phyloP scores from a whole-genome alignment of 2,113 vertebrate genomes.

The Cyrtonyx montezumae region DNA sequence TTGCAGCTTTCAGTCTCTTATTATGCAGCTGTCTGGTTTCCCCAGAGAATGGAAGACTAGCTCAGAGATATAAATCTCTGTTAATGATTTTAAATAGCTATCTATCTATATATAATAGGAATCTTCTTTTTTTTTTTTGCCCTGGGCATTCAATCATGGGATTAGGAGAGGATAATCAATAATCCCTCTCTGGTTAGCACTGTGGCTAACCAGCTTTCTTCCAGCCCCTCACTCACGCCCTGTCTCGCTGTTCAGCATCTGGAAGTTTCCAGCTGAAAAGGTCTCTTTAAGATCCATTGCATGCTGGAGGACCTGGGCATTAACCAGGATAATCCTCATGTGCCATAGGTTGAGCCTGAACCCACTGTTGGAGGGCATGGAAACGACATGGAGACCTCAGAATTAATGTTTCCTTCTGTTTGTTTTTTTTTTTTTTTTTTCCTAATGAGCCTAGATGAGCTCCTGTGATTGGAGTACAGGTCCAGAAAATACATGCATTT shows the following conservation, averaged over 20 bases:
- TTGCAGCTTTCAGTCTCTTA: conserved; percentile 17
- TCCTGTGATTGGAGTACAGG: background rate
- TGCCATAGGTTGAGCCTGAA: background rate
- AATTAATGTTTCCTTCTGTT: background rate
- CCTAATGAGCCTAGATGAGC: background rate
- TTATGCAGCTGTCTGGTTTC: conserved; percentile 4
- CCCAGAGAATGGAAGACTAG: conserved; percentile 3
- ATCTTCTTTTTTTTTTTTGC: background rate
- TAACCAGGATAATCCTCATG: background rate
- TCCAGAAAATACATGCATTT: background rate
- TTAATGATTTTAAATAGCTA: conserved; percentile 64
- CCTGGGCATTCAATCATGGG: background rate
- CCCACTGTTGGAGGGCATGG: background rate
- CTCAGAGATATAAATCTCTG: conserved; percentile 27
- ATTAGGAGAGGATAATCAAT: conserved; percentile 54
- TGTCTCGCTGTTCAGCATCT: background rate
- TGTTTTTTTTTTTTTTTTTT: background rate
- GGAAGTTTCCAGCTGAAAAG: background rate
- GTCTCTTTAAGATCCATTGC: background rate
- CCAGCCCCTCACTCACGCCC: background rate
- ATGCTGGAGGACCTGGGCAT: background rate
- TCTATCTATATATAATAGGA: conserved; percentile 8
- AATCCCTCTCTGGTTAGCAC: background rate
- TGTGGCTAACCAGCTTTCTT: accelerated
- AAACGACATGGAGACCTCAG: background rate